A percentile compares a stretch with the other conserved stretches of the same genome.
Conservation (phyloP, 2,888 invertebrate species). For the Latrodectus hesperus region DNA sequence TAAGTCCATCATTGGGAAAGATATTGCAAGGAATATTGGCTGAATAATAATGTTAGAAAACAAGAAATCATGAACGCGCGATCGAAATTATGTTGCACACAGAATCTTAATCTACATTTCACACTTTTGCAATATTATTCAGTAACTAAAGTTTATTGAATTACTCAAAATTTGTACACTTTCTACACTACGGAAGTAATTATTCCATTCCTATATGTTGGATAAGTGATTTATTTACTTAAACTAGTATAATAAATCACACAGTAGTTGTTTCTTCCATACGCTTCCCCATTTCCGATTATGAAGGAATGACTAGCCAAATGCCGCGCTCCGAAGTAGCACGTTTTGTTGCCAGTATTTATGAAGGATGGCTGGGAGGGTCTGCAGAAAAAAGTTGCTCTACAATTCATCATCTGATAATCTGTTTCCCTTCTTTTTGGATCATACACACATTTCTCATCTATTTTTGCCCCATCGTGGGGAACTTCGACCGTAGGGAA, state of each 20-base stretch:
- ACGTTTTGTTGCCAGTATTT: slow-evolving; percentile 45
- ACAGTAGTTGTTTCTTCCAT: slow-evolving; percentile 3
- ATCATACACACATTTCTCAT: slow-evolving; percentile 67
- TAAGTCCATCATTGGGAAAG: too few relatives aligned
- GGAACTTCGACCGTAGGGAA: slow-evolving; percentile 5
- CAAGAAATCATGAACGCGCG: too few relatives aligned
- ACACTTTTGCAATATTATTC: too few relatives aligned
- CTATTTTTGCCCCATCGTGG: slow-evolving; percentile 43
- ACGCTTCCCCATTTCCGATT: slow-evolving; percentile 19
- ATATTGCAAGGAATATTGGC: too few relatives aligned
- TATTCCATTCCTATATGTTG: too few relatives aligned
- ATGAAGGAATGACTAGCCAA: slow-evolving; percentile 61
- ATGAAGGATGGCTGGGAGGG: slow-evolving; percentile 25
- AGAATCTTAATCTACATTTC: too few relatives aligned
- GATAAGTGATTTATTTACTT: not conserved
- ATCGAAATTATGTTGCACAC: too few relatives aligned
- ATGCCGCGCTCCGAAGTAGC: slow-evolving; percentile 36
- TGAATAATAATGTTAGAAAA: too few relatives aligned
- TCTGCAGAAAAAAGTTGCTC: slow-evolving; percentile 46
- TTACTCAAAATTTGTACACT: too few relatives aligned
- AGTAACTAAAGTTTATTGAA: too few relatives aligned
- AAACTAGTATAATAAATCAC: slow-evolving; percentile 50
- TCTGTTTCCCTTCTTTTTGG: slow-evolving; percentile 61
- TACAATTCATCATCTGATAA: slow-evolving; percentile 66
- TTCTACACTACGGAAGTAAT: too few relatives aligned